Conservation (phyloP, 1,140 invertebrate genomes). For the Thaumetopoea pityocampa region DNA sequence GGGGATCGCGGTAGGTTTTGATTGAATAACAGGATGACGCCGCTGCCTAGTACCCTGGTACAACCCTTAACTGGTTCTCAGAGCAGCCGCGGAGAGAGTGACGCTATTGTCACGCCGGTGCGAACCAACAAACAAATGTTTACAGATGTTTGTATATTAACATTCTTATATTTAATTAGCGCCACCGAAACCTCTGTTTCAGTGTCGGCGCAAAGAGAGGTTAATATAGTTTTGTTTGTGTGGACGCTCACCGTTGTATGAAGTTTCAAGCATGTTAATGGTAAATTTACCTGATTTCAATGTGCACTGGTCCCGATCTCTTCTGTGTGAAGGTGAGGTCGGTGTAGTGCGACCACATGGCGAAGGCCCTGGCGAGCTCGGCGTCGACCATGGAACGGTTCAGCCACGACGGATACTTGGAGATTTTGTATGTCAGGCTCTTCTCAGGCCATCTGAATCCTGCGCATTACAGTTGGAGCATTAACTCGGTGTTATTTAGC, state of each 20-base stretch:
- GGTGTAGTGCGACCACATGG: conserved; percentile 90
- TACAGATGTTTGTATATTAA: too few species aligned
- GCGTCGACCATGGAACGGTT: conserved; percentile 84
- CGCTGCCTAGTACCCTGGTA: too few species aligned
- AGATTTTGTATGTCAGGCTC: conserved; percentile 91
- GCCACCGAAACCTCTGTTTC: too few species aligned
- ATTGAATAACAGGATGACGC: too few species aligned
- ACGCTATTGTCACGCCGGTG: too few species aligned
- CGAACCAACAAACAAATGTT: too few species aligned
- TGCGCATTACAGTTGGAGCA: conserved; percentile 41
- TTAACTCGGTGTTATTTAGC: too few species aligned
- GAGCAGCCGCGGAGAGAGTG: too few species aligned
- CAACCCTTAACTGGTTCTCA: too few species aligned
- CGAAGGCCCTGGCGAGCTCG: conserved; percentile 88
- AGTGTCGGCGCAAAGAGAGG: too few species aligned
- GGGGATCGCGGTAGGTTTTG: too few species aligned
- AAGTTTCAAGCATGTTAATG: conserved; percentile 2
- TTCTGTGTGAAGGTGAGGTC: conserved; percentile 88
- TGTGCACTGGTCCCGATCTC: conserved; percentile 87
- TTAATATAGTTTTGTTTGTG: conserved; percentile 16
- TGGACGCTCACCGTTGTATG: conserved; percentile 2
- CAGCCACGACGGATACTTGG: conserved; percentile 87
- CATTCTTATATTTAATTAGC: too few species aligned
- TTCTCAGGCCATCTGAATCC: conserved; percentile 95
- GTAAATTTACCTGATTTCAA: conserved; percentile 83